Conservation (phyloP, 2,888 invertebrate genomes). For the Phengaris alcon region DNA sequence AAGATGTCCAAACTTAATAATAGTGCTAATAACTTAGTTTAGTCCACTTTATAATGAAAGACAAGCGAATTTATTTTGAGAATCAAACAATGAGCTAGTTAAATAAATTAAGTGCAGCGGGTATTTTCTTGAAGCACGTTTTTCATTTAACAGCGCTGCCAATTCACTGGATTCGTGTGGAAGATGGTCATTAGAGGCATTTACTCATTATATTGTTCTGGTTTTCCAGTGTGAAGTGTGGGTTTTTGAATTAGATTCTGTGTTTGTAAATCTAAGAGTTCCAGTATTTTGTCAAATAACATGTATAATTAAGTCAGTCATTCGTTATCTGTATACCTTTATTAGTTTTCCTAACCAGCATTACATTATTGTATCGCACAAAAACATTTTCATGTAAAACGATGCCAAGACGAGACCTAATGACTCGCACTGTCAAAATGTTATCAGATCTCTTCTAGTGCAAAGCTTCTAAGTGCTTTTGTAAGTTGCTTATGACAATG, state of each 20-base stretch:
- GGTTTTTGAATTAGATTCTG: background rate
- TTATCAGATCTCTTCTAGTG: no score
- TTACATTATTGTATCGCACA: no score
- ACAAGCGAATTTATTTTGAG: background rate
- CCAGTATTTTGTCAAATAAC: background rate
- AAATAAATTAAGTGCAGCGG: constrained; percentile 14
- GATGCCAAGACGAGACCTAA: no score
- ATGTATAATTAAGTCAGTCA: no score
- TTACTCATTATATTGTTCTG: background rate
- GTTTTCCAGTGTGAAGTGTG: background rate
- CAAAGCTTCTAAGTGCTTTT: no score
- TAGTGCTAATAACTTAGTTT: background rate
- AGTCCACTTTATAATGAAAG: background rate
- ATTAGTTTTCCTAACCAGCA: no score
- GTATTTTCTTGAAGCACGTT: constrained; percentile 21
- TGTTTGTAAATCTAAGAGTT: background rate
- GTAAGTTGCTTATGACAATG: no score
- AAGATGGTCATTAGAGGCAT: constrained; percentile 9
- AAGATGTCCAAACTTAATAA: background rate
- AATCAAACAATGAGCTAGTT: constrained; percentile 7
- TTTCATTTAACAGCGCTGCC: constrained; percentile 18
- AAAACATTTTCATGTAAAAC: no score
- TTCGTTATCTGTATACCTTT: no score
- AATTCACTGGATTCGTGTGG: constrained; percentile 16
- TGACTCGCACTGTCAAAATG: no score